Base-by-base conservation (phyloP, 2,113 vertebrate genomes). In the Pogona vitticeps region DNA sequence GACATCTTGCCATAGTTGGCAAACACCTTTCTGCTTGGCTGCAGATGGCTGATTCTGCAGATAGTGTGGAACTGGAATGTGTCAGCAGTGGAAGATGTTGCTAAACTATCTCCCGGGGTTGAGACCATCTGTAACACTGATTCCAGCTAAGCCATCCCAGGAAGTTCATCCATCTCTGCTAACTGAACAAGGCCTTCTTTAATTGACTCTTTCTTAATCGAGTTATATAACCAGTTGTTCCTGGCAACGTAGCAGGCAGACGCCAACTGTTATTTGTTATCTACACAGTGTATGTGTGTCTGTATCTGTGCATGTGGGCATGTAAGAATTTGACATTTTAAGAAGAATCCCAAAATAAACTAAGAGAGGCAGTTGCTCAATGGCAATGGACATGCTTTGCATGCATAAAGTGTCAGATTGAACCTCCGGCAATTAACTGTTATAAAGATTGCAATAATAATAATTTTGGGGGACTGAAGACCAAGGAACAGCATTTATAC, bases 21-120 rank as follows among this genome's bases (percentile, higher is more conserved):
- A 61, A 52, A 52, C 46, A 52, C 46, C 28, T 56, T 80, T 75
- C 73, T 65, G 28, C 58, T 67, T 75, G 61, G 40, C 33, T 68
- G 58, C 87, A 88, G 76, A 88, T 79, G 76, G 76, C 58, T 67
- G 36, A 80, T 68, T 56, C 59, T 67, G 82, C 70, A 84, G 78
- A 80, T 77, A 58, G 23, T 13, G 9, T 80, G 77, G 68, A 80
- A 73, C n/a, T 75, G 46, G 76, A 77, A 63, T 26, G 33, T 83
- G 65, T 83, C 75, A 84, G 59, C 8, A 8, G 76, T 33, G 63
- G 87, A 80, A 65, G 76, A 88, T 70, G 52, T 67, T 67, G 70
- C 76, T 84, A 80, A 88, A 65, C 76, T 67, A 75, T 84, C 82
- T 84, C 82, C 40, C 63, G 76, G 76, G 87, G 82, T 80, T 76